Evolutionary conservation across 2,113 vertebrate genomes (phyloP).

Genomic region (Peromyscus maniculatus): DNA sequence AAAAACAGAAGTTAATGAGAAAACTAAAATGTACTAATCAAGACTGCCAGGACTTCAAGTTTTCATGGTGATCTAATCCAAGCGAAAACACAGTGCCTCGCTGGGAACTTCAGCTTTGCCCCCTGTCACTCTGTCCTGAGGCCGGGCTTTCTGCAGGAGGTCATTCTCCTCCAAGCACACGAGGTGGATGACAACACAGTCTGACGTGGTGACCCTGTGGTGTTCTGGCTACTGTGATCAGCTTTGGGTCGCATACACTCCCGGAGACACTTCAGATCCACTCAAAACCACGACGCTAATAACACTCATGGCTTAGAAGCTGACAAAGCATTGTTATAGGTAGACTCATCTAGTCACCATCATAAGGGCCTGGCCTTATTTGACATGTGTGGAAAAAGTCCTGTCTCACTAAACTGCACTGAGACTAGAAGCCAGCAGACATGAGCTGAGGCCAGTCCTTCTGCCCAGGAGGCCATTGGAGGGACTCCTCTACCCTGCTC

Average conservation of each 20-base stretch:
- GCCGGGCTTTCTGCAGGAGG: not conserved
- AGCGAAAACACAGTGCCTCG: not conserved
- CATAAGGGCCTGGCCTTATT: not conserved
- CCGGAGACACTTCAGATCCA: not conserved
- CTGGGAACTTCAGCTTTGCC: not conserved
- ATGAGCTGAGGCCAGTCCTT: not conserved
- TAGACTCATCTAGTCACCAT: not conserved
- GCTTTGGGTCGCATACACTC: not conserved
- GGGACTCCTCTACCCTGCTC: not conserved
- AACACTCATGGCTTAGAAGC: not conserved
- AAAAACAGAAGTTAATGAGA: not conserved
- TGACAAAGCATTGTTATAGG: not conserved
- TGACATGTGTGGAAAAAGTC: not conserved
- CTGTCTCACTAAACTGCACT: not conserved
- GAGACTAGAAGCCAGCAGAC: not conserved
- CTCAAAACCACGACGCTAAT: not conserved
- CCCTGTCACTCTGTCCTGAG: not conserved
- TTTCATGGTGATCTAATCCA: constrained; percentile 4
- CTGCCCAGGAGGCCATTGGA: not conserved
- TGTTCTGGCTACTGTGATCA: not conserved
- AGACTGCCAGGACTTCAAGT: not conserved
- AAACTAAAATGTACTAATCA: constrained; percentile 13
- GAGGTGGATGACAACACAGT: not conserved
- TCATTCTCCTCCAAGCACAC: not conserved
- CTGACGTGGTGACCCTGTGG: not conserved